These are phyloP conservation scores for Oscheius sp. DNA, from an alignment of 2,888 invertebrate genomes.

Conservation along the genomic window DNA sequence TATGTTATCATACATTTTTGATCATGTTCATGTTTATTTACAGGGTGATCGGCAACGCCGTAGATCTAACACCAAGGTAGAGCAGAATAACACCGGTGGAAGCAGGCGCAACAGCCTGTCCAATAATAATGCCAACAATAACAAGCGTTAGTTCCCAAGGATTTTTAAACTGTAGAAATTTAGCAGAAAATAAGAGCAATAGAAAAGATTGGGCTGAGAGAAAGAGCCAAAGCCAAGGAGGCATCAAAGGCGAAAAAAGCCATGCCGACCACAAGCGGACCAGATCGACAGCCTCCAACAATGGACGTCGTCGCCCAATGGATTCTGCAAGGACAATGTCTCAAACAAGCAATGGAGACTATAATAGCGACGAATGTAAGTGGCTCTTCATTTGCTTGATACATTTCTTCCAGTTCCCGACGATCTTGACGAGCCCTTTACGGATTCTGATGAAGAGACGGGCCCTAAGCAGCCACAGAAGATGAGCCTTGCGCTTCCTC, in stretches of 20 bases:
- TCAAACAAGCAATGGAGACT: slow-evolving; percentile 66
- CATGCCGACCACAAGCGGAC: slow-evolving; percentile 51
- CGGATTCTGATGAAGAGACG: slow-evolving; percentile 71
- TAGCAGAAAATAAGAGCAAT: slow-evolving; percentile 9
- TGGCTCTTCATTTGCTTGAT: background rate
- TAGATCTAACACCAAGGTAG: slow-evolving; percentile 48
- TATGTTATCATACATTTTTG: background rate
- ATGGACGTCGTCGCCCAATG: slow-evolving; percentile 38
- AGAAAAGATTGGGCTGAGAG: slow-evolving; percentile 53
- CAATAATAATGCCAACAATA: background rate
- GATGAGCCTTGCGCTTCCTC: slow-evolving; percentile 66
- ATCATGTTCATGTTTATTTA: background rate
- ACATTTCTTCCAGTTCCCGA: slow-evolving; percentile 39
- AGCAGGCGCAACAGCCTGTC: slow-evolving; percentile 49
- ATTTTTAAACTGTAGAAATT: background rate
- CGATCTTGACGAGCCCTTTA: slow-evolving; percentile 73
- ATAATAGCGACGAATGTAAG: slow-evolving; percentile 64
- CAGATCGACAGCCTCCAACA: slow-evolving; percentile 53
- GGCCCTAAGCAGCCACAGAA: slow-evolving; percentile 59
- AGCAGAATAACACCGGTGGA: slow-evolving; percentile 39
- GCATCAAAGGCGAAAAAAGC: slow-evolving; percentile 36
- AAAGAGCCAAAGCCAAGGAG: slow-evolving; percentile 56
- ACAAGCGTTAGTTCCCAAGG: background rate
- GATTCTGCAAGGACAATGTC: slow-evolving; percentile 58
- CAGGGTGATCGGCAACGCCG: slow-evolving; percentile 42